Evolutionary conservation across 2,888 invertebrate species (phyloP), one percentile per base, ranked within the genome.

Genomic region (Halocaridina rubra): DNA sequence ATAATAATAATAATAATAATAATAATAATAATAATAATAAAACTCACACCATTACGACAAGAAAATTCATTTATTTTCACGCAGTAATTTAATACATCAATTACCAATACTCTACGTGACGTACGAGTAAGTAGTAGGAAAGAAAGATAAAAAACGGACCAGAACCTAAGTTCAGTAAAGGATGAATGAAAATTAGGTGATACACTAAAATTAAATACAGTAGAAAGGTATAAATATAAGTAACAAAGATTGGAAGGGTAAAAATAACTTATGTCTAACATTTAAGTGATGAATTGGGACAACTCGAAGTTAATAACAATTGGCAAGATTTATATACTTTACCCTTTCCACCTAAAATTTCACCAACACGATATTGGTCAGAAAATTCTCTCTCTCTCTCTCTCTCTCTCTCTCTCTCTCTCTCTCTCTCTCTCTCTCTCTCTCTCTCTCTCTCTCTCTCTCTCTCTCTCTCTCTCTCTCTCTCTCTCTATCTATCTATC

Each of bases 381-480:
- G 46, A 10, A 13, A 13, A 10, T 19, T 3, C 19, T 61, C 61
- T 61, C 61, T 61, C 8, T 61, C 61, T 61, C 61, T 61, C 61
- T 19, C 61, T 61, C 61, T 61, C 61, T 19, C 22, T 61, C 22
- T 61, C 61, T 19, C 22, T 61, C 61, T 19, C n/a, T 61, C 61
- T 59, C 59, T 59, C 59, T 59, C 59, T 59, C 59, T 59, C 59
- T 59, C 59, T 59, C 59, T 59, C 59, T 59, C 59, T 59, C 59
- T 59, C 59, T 59, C 59, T 59, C 59, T 59, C 59, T 59, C 59
- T 59, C 59, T 59, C 59, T 59, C 59, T 5, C 59, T 5, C 59
- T 5, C 59, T 5, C 59, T 5, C 59, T 59, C 13, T 13, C n/a
- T n/a, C n/a, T n/a, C n/a, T n/a, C n/a, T n/a, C n/a, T 13, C 53